Percentiles rank a stretch among this genome's conserved stretches.
Evolutionary conservation across 2,797 vertebrate genomes (phyloP).

Genomic region (Eulemur albifrons): DNA sequence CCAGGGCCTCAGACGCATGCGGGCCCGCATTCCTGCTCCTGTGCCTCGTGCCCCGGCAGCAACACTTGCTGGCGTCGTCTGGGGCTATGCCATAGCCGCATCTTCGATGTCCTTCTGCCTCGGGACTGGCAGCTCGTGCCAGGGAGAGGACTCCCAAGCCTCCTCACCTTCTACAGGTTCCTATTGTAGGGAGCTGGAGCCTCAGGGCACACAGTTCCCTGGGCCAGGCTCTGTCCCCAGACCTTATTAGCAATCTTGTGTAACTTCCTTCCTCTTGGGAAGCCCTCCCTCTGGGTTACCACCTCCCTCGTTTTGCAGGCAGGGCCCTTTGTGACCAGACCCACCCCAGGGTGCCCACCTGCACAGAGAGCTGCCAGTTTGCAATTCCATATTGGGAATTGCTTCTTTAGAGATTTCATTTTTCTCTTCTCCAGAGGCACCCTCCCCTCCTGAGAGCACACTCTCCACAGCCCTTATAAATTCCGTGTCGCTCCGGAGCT

Average conservation of each 20-base stretch:
- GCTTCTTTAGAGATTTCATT: not conserved
- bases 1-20: conserved; percentile 12
- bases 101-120: conserved; percentile 74
- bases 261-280: not conserved
- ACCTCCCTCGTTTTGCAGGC: not conserved
- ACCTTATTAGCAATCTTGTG: not conserved
- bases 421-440: not conserved
- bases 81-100: conserved; percentile 71
- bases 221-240: not conserved
- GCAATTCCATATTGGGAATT: not conserved
- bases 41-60: conserved; percentile 41
- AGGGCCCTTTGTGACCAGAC: not conserved
- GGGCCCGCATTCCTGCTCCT: conserved; percentile 1
- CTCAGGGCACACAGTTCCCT: not conserved
- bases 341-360: not conserved
- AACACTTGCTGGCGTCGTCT: conserved; percentile 55
- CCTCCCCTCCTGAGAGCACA: not conserved
- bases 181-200: not conserved
- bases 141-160: conserved; percentile 65
- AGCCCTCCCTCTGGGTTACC: not conserved
- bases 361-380: not conserved
- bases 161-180: conserved; percentile 79
- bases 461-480: not conserved
- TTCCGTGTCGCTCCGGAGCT: not conserved
- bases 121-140: conserved; percentile 43